Evolutionary conservation across 2,888 invertebrate species (phyloP), one percentile per base, ranked within the genome.

Genomic region (Dascillus cervinus): DNA sequence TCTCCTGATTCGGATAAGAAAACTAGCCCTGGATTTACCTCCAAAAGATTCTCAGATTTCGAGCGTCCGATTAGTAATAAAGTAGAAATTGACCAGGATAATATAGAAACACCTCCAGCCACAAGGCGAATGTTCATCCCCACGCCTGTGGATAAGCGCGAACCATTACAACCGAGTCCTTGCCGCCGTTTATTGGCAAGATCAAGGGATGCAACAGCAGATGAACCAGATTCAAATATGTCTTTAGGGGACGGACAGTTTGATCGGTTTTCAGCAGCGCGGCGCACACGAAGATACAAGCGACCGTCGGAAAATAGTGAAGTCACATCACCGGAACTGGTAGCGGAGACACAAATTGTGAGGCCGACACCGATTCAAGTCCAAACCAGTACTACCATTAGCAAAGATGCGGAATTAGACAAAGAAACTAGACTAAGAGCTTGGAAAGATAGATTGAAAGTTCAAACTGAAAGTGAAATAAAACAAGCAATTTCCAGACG

Each of bases 91-190:
- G 90, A 90, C 60, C 86, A 88, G 2, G 90, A 90, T 49, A 90
- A 90, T 50, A 84, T 90, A 15, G 89, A 90, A 68, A 90, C 90
- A 2, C 89, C 90, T 11, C 89, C 90, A 3, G 84, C 80, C 0
- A 80, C 80, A 10, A 71, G 89, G 32, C 76, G 82, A 46, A 64
- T 75, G 13, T 79, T 80, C 53, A 75, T 72, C 34, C 73, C 78
- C 2, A 74, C 77, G 2, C 73, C 75, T 17, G 76, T 76, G 22
- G 66, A 70, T 12, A 73, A 73, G 49, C 56, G 70, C 10, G 62
- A 65, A 44, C 59, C 62, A 8, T 22, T 50, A n/a, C 50, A 51
- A 24, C 61, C 61, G 43, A 74, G 70, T 47, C 74, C 73, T 1
- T 76, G 76, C 52, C 64, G 72, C 28, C 68, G 73, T 42, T 69